Base-by-base conservation (phyloP, 2,113 vertebrate species). In the Acrocephalus arundinaceus region DNA sequence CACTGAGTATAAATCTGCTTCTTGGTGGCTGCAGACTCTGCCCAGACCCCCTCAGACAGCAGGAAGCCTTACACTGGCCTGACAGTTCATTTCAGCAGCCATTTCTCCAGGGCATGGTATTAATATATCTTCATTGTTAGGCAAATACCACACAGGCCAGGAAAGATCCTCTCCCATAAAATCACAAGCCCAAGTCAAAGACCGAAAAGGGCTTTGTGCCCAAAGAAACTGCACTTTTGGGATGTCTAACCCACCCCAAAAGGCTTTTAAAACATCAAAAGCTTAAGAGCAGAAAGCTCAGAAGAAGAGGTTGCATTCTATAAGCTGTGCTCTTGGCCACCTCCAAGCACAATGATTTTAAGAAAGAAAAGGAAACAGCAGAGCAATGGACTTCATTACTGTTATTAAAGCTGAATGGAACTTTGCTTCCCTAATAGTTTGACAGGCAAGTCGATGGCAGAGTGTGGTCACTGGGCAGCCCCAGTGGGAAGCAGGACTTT, bases 41-140 rank as follows among this genome's bases (percentile, higher is more conserved):
- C 82, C 82, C 72, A 77, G 87, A 70, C 35, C 55, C 21, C 55
- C 59, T 91, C 75, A 67, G 72, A 74, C 0, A 6, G 87, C 87
- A 91, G 85, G 54, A 91, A 88, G 68, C 16, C 95, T 88, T 37
- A 59, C 59, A 41, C 27, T 75, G 49, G 48, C 86, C 79, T 92
- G 85, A 92, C 31, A 6, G 59, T 55, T 96, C 35, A 25, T 81
- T 96, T 90, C 85, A 91, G 93, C 82, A 95, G 85, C 62, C 48
- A 37, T 88, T 92, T 90, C 87, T 94, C 65, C 85, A 86, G 85
- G 67, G 82, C 55, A 90, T 51, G 54, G 35, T 33, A 71, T 87
- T 55, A 87, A 94, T 88, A 31, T n/a, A 82, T 89, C 81, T 73
- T 74, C 79, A 77, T 67, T 74, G 87, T 86, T 77, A 73, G 59